Evolutionary conservation across 2,797 vertebrate species (phyloP), one percentile per base, ranked within the genome.

Genomic region (Aeoliscus strigatus): DNA sequence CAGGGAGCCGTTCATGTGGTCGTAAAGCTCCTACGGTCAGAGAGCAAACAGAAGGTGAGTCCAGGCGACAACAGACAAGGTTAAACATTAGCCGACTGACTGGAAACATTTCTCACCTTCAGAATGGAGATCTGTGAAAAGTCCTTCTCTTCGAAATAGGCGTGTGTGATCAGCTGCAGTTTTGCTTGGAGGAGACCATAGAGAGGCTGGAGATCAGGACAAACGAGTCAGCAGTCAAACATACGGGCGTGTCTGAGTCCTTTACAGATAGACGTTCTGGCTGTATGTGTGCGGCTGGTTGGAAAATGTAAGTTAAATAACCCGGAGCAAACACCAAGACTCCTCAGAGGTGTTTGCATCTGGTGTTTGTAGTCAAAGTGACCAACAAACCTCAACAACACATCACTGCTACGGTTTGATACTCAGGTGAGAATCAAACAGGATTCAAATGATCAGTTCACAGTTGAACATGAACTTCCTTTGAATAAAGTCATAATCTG

Each of bases 131-230:
- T 99, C 82, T 97, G 91, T 0, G 95, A 98, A 68, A 99, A 99
- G 83, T 99, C 95, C 62, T 98, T 98, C 69, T 98, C 95, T 86
- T 98, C 96, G 41, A 99, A 99, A 86, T 99, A 99, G 0, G 95
- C 96, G 11, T 99, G 96, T 1, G 95, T 99, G 76, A 99, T 99
- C 60, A 99, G 93, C 48, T 98, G 91, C 27, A 99, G 88, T 59
- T 98, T 98, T 1, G 94, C 96, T 77, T 97, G 94, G 10, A 99
- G 92, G 46, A 99, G 88, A 9, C 95, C 95, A 57, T 91, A 97
- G 12, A 98, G 86, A 39, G 96, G 95, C 95, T 98, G 83, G 5
- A 39, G 44, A 39, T 11, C 0, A 15, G 40, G 28, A 27, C 18
- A 47, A 11, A 23, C n/a, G 11, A 2, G 17, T 40, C 18, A 53